These are phyloP conservation scores for Aphaenogaster floridana DNA, from an alignment of 1,140 invertebrate genomes.

Conservation along the genomic window DNA sequence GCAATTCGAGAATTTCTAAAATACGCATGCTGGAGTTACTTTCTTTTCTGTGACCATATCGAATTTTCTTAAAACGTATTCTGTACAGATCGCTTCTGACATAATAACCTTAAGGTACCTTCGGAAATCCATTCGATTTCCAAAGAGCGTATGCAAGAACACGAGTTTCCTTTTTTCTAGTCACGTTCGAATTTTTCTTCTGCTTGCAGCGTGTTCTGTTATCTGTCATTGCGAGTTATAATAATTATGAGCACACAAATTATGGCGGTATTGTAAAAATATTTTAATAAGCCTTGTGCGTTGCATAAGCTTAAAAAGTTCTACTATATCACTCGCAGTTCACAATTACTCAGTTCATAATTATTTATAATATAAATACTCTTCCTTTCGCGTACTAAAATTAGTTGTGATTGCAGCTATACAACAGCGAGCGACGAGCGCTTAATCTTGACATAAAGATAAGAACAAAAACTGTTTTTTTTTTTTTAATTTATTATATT, in stretches of 20 bases:
- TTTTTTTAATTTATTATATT: not conserved
- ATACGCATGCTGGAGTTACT: not conserved
- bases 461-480: not conserved
- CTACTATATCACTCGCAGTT: not conserved
- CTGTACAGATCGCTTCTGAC: not conserved
- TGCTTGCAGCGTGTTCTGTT: not conserved
- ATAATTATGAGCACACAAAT: conserved; percentile 16
- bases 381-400: not conserved
- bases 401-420: not conserved
- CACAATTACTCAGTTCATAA: not conserved
- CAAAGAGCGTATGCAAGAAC: conserved; percentile 1
- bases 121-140: not conserved
- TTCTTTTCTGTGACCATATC: not conserved
- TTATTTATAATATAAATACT: not conserved
- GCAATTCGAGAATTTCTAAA: not conserved
- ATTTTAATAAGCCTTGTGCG: not conserved
- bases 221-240: not conserved
- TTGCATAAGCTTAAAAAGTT: not conserved
- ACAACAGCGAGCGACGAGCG: not conserved
- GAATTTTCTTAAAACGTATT: not conserved
- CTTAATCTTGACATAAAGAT: not conserved
- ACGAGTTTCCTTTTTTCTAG: conserved; percentile 5
- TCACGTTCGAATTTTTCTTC: not conserved
- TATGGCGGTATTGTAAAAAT: not conserved
- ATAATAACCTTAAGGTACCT: not conserved